Percentiles rank a stretch among this genome's conserved stretches.
phyloP scores from a whole-genome alignment of 92 coral and sea anemone genomes.

The Palythoa heliodiscus region DNA sequence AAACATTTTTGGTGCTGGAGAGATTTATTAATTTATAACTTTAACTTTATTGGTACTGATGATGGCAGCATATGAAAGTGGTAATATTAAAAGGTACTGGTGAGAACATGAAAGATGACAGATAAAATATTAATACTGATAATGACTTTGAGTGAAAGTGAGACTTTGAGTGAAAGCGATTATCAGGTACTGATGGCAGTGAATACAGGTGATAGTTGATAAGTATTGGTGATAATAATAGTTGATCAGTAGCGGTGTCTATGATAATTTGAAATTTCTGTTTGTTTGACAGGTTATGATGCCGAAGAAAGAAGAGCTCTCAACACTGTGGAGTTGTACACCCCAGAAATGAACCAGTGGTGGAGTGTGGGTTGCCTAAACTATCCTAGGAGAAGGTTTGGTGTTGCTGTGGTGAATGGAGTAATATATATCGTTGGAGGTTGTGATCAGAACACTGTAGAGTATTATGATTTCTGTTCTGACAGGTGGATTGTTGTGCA shows the following conservation, averaged over 20 bases:
- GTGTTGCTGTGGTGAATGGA: slow-evolving; percentile 74
- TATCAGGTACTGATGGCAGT: no score
- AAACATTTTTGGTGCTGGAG: no score
- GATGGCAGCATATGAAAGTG: no score
- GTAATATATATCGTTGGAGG: slow-evolving; percentile 77
- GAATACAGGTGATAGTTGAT: not conserved
- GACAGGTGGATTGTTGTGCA: slow-evolving; percentile 66
- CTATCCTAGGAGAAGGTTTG: slow-evolving; percentile 74
- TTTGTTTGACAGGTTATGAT: slow-evolving; percentile 49
- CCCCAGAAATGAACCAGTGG: slow-evolving; percentile 59
- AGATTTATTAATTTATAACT: no score
- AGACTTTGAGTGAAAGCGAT: no score
- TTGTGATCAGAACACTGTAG: slow-evolving; percentile 63
- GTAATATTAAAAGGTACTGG: no score
- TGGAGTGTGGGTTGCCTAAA: slow-evolving; percentile 48
- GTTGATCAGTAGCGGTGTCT: not conserved
- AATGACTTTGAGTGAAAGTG: no score
- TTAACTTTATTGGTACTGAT: no score
- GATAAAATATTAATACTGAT: no score
- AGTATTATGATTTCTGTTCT: slow-evolving; percentile 59
- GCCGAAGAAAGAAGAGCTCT: slow-evolving; percentile 55
- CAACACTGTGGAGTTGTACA: slow-evolving; percentile 67
- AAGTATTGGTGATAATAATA: not conserved
- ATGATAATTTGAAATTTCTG: not conserved
- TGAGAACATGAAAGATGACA: no score